phyloP scores from a whole-genome alignment of 2,113 vertebrate species.

The Rynchops niger region DNA sequence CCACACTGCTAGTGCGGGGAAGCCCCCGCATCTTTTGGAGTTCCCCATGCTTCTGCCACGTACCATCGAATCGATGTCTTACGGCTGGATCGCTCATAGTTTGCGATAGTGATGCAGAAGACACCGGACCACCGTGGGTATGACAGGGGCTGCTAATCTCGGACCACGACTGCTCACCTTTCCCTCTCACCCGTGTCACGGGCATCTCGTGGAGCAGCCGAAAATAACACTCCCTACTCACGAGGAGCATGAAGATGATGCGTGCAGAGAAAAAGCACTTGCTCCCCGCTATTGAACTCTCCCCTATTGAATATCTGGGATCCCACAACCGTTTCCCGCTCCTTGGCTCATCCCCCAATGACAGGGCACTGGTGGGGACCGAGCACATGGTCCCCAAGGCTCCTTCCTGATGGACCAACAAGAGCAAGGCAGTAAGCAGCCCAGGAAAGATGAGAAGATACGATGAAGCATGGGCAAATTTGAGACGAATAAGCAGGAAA shows the following conservation, averaged over 20 bases:
- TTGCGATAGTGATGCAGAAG: rapidly evolving
- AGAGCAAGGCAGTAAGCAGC: neutral
- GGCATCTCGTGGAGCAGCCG: neutral
- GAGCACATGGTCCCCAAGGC: rapidly evolving
- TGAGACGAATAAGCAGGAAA: neutral
- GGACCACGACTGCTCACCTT: neutral
- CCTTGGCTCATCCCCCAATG: neutral
- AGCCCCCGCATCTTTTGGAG: rapidly evolving
- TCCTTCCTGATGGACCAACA: neutral
- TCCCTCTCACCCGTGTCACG: neutral
- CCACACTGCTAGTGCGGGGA: neutral
- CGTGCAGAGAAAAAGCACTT: neutral
- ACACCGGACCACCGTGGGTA: rapidly evolving
- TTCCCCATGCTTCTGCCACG: neutral
- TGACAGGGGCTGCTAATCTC: rapidly evolving
- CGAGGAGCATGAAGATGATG: rapidly evolving
- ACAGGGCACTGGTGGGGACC: neutral
- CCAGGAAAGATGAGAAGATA: neutral
- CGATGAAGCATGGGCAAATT: rapidly evolving
- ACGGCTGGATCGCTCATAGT: rapidly evolving
- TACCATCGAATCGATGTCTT: rapidly evolving
- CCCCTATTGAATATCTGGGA: rapidly evolving
- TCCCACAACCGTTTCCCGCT: rapidly evolving
- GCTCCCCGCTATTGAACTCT: neutral
- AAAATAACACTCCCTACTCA: neutral